Evolutionary conservation across 2,888 invertebrate genomes (phyloP).

Genomic region (Pocota personata): DNA sequence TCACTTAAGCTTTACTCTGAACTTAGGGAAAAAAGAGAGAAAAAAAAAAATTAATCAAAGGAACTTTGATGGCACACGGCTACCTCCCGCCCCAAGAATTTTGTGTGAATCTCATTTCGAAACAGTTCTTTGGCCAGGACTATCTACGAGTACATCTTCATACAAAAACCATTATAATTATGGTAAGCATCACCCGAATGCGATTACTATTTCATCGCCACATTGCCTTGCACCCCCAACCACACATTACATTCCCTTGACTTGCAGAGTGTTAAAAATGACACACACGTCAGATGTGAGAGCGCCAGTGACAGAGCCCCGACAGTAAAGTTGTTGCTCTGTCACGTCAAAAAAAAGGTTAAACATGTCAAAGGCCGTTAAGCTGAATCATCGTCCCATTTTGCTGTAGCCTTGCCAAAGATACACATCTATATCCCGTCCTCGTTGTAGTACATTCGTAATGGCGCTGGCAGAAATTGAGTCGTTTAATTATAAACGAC

Average conservation of each 20-base stretch:
- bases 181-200: slow-evolving; percentile 25
- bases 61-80: slow-evolving; percentile 17
- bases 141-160: not conserved
- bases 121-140: slow-evolving; percentile 5
- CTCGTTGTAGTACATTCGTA: slow-evolving; percentile 26
- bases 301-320: slow-evolving; percentile 7
- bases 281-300: not conserved
- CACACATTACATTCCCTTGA: not conserved
- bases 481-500: slow-evolving; percentile 71
- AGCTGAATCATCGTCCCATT: slow-evolving; percentile 62
- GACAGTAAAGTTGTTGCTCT: slow-evolving; percentile 46
- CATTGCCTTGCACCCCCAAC: not conserved
- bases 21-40: not conserved
- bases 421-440: slow-evolving; percentile 22
- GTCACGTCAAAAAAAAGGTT: slow-evolving; percentile 59
- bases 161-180: slow-evolving; percentile 48
- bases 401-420: slow-evolving; percentile 36
- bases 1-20: not conserved
- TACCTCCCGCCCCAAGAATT: slow-evolving; percentile 13
- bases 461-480: slow-evolving; percentile 59
- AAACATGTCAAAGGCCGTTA: slow-evolving; percentile 64
- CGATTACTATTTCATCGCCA: not conserved
- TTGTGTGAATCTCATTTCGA: slow-evolving; percentile 39
- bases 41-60: slow-evolving; percentile 26
- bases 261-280: slow-evolving; percentile 41